A percentile compares a stretch with the other conserved stretches of the same genome.
Conservation (phyloP, 1,140 invertebrate genomes). For the Zaprionus davidi region DNA sequence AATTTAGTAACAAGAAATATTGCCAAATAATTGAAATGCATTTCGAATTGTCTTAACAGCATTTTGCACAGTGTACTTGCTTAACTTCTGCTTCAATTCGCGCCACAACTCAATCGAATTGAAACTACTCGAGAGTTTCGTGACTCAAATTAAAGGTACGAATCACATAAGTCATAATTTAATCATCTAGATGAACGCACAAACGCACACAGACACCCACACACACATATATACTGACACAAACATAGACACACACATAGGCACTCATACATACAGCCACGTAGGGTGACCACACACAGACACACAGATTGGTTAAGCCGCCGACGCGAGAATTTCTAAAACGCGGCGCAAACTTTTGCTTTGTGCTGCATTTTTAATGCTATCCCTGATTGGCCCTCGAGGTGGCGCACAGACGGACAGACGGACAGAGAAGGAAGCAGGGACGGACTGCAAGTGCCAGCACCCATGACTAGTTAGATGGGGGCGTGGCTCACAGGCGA, state of each 20-base stretch:
- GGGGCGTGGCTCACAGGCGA: constrained; percentile 48
- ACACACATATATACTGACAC: background rate
- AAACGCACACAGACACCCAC: background rate
- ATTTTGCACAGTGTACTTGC: background rate
- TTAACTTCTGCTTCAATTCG: background rate
- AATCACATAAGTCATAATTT: constrained; percentile 4
- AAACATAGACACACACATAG: background rate
- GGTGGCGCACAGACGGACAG: no score
- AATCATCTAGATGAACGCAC: constrained; percentile 8
- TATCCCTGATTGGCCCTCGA: constrained; percentile 53
- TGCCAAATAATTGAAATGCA: background rate
- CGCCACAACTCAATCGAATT: background rate
- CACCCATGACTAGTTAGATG: background rate
- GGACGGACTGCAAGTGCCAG: constrained; percentile 23
- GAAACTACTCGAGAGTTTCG: background rate
- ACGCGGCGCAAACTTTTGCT: constrained; percentile 70
- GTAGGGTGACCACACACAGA: background rate
- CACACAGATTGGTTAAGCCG: constrained; percentile 28
- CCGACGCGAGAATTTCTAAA: constrained; percentile 63
- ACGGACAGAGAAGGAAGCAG: background rate
- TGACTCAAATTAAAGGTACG: background rate
- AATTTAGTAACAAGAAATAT: background rate
- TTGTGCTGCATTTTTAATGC: constrained; percentile 70
- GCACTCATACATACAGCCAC: background rate
- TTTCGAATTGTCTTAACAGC: no score